These are phyloP conservation scores for Lutjanus campechanus DNA, from an alignment of 2,797 vertebrate genomes.

Conservation along the genomic window DNA sequence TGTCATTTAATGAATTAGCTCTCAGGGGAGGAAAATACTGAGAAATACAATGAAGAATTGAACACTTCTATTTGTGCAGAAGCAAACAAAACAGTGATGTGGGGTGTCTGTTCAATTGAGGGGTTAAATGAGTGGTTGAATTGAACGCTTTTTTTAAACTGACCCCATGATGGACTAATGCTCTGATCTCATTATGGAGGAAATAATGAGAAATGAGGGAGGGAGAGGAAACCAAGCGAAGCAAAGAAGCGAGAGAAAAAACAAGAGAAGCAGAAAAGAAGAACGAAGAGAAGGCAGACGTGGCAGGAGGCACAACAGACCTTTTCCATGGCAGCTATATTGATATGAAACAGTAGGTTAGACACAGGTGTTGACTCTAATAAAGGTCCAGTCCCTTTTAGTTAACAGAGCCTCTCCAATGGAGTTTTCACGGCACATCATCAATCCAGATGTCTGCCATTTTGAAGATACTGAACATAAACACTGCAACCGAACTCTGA, in stretches of 20 bases:
- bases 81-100: constrained; percentile 18
- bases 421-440: too few species aligned
- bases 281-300: neutral
- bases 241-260: neutral
- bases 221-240: neutral
- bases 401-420: too few species aligned
- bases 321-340: too few species aligned
- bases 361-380: too few species aligned
- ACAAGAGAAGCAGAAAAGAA: neutral
- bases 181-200: constrained; percentile 38
- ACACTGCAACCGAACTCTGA: too few species aligned
- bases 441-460: too few species aligned
- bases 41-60: constrained; percentile 5
- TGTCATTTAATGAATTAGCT: constrained; percentile 43
- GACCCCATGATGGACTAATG: constrained; percentile 29
- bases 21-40: constrained; percentile 10
- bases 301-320: neutral
- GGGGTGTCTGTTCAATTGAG: constrained; percentile 7
- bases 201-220: constrained; percentile 37
- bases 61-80: constrained; percentile 27
- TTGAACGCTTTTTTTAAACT: neutral
- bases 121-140: constrained; percentile 21
- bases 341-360: too few species aligned
- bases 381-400: too few species aligned
- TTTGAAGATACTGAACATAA: too few species aligned